Percentiles rank a stretch among this genome's conserved stretches.
Evolutionary conservation across 2,797 vertebrate species (phyloP).

Genomic region (Betta splendens): DNA sequence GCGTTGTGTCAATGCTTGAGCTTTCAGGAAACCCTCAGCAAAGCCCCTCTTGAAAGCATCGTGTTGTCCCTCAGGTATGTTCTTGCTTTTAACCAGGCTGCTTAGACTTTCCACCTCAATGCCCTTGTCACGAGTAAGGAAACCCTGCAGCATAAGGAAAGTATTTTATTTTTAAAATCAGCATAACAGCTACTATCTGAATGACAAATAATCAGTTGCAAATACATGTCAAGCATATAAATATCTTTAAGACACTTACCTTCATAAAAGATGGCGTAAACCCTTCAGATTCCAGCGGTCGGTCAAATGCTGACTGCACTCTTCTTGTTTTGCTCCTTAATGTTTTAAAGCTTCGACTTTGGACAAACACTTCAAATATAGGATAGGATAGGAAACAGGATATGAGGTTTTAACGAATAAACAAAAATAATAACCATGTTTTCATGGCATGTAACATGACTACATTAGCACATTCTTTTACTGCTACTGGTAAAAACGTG

Average conservation of each 20-base stretch:
- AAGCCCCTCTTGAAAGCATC: conserved; percentile 97
- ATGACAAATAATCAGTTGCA: neutral
- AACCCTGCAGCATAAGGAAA: conserved; percentile 77
- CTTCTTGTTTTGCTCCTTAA: conserved; percentile 89
- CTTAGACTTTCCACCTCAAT: conserved; percentile 90
- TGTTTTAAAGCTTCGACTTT: conserved; percentile 93
- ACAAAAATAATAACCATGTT: neutral
- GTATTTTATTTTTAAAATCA: too few species aligned
- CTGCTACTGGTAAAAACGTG: too few species aligned
- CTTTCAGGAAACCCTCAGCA: conserved; percentile 96
- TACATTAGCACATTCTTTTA: neutral
- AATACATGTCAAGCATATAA: neutral
- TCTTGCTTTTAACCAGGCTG: conserved; percentile 90
- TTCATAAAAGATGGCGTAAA: conserved; percentile 92
- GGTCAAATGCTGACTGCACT: conserved; percentile 84
- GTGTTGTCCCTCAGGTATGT: conserved; percentile 91
- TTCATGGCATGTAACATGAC: neutral
- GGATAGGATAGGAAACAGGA: too few species aligned
- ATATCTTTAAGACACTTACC: conserved; percentile 44
- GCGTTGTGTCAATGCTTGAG: conserved; percentile 91
- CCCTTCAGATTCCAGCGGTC: conserved; percentile 81
- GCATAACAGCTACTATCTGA: too few species aligned
- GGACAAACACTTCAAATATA: conserved; percentile 81
- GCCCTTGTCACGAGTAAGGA: conserved; percentile 88
- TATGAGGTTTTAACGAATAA: neutral